These are phyloP conservation scores for Coronaproctus castanopsis DNA, from an alignment of 2,888 invertebrate genomes.

Conservation along the genomic window DNA sequence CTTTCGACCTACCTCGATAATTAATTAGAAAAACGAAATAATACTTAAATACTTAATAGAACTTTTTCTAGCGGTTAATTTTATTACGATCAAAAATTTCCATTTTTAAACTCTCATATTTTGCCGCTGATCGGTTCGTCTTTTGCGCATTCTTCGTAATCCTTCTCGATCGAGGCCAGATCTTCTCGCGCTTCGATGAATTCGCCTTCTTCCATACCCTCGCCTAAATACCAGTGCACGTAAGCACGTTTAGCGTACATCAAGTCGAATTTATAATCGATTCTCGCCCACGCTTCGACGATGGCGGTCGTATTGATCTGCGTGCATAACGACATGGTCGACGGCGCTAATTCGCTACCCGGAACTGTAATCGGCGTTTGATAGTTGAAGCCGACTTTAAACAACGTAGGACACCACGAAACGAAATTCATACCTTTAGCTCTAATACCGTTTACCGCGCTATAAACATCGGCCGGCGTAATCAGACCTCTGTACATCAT, in stretches of 20 bases:
- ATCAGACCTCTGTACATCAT: constrained; percentile 39
- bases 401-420: constrained; percentile 28
- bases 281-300: constrained; percentile 43
- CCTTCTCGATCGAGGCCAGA: constrained; percentile 59
- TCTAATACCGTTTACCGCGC: constrained; percentile 37
- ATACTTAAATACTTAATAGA: too few species aligned
- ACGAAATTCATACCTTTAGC: constrained; percentile 37
- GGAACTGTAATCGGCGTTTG: constrained; percentile 68
- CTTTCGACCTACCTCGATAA: too few species aligned
- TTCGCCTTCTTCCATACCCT: constrained; percentile 47
- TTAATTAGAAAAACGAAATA: too few species aligned
- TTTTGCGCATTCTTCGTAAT: constrained; percentile 70
- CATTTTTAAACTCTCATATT: too few species aligned
- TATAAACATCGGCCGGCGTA: constrained; percentile 39
- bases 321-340: constrained; percentile 93
- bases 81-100: too few species aligned
- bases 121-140: too few species aligned
- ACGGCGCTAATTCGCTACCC: constrained; percentile 82
- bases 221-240: constrained; percentile 48
- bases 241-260: constrained; percentile 49
- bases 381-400: constrained; percentile 24
- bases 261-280: constrained; percentile 48
- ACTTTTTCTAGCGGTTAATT: too few species aligned
- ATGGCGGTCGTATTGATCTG: constrained; percentile 87
- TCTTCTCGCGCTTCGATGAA: constrained; percentile 32